Evolutionary conservation across 2,113 vertebrate species (phyloP), one percentile per base, ranked within the genome.

Genomic region (Micronycteris hirsuta): DNA sequence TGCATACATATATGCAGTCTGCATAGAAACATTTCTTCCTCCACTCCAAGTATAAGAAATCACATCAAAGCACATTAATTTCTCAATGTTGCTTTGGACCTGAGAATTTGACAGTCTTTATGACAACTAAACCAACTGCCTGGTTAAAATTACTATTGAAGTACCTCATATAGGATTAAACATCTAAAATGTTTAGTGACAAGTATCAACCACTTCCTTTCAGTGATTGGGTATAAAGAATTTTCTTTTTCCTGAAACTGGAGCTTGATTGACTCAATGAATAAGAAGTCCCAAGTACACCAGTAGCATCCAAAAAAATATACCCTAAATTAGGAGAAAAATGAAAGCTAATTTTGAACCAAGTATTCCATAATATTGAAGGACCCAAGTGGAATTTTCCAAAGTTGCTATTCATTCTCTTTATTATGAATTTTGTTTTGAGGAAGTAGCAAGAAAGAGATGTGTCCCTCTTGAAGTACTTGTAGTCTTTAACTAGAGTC

Each of bases 361-460:
- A 63, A 95, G 78, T 94, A 28, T 91, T 47, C 11, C 77, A 49
- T 88, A 80, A 41, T 91, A 52, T 71, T 63, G 93, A 78, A 76
- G 13, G 58, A 93, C 38, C 52, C 49, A 84, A 56, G 0, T 0
- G 20, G 77, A 96, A 41, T 43, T 88, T 61, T 0, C 24, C 65
- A 58, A 96, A 93, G 14, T n/a, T 65, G 3, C 54, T 86, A 74
- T 94, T 97, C 96, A 4, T 84, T 85, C 49, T 49, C 91, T 26
- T 11, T 96, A 1, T 86, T 86, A 45, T 22, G 47, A n/a, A 9
- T 76, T 77, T 95, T 94, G 36, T 80, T 92, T 97, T 89, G 68
- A 93, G 84, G 86, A 93, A 92, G 38, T 26, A 96, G 56, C 3
- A 97, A 8, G 70, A 52, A 97, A 7, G 71, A 47, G 94, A 92